Percentiles rank a stretch among this genome's conserved stretches.
Evolutionary conservation across 2,888 invertebrate species (phyloP).

Genomic region (Epirrhoe alternata): DNA sequence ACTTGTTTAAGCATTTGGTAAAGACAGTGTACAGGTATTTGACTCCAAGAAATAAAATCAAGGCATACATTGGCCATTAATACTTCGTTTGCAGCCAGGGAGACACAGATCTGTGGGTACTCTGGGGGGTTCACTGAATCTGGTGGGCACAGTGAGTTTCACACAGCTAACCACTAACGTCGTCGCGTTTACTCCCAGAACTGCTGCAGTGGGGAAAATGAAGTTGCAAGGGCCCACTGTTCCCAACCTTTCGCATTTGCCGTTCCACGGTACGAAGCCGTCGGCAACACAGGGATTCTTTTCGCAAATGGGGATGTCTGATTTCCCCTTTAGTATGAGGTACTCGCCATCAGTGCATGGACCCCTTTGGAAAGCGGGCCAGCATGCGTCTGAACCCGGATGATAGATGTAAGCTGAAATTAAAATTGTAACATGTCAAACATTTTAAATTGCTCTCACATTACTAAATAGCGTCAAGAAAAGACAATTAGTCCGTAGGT

Average conservation of each 20-base stretch:
- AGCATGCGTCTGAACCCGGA: constrained; percentile 85
- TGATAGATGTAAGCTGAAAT: constrained; percentile 86
- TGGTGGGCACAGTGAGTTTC: constrained; percentile 53
- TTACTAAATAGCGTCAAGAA: too few relatives aligned
- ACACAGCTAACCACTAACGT: constrained; percentile 86
- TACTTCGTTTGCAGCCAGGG: constrained; percentile 66
- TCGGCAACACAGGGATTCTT: constrained; percentile 86
- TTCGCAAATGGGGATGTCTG: constrained; percentile 85
- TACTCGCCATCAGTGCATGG: constrained; percentile 86
- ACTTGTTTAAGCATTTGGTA: neutral
- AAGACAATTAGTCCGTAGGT: too few relatives aligned
- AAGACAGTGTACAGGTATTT: neutral
- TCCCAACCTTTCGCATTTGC: constrained; percentile 75
- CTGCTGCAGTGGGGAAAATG: constrained; percentile 60
- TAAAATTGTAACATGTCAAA: constrained; percentile 10
- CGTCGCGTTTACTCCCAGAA: constrained; percentile 86
- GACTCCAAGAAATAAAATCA: neutral
- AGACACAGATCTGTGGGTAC: constrained; percentile 48
- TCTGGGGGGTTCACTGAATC: constrained; percentile 55
- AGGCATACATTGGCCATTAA: constrained; percentile 43
- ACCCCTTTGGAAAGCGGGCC: constrained; percentile 86
- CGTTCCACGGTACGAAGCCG: constrained; percentile 73
- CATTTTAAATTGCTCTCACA: too few relatives aligned
- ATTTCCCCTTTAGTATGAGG: constrained; percentile 78
- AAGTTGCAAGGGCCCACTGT: constrained; percentile 71